These are phyloP conservation scores for Oxystoma pomonae DNA, from an alignment of 2,888 invertebrate genomes.

Conservation along the genomic window DNA sequence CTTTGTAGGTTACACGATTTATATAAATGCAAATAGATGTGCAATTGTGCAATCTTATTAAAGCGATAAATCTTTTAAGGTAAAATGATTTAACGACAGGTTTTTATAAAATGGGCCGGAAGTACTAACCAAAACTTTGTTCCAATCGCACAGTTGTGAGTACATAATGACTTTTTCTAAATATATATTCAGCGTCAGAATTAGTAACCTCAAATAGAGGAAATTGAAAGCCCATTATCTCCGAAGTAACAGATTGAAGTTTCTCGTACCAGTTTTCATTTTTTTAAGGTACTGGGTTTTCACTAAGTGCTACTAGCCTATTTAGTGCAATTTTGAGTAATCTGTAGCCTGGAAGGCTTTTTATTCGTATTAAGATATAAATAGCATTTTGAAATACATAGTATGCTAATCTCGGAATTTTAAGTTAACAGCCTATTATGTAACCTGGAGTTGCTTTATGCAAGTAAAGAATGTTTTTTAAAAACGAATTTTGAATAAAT, in stretches of 20 bases:
- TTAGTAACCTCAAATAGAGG: background rate
- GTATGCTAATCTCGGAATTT: too few species aligned
- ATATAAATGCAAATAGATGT: background rate
- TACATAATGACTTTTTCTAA: background rate
- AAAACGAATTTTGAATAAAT: too few species aligned
- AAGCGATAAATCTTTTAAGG: background rate
- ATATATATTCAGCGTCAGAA: background rate
- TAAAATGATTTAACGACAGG: background rate
- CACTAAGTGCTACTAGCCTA: background rate
- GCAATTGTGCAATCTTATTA: background rate
- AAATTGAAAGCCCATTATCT: background rate
- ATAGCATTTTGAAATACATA: background rate
- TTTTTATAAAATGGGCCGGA: background rate
- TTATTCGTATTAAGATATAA: background rate
- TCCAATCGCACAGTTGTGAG: background rate
- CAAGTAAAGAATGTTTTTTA: too few species aligned
- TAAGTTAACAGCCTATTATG: too few species aligned
- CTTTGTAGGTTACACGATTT: background rate
- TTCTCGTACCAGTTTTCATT: background rate
- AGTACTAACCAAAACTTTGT: background rate
- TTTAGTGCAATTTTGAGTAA: background rate
- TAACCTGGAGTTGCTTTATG: too few species aligned
- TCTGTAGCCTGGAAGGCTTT: background rate
- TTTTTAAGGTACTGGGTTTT: background rate
- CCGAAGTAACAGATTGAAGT: background rate